Base-by-base conservation (phyloP, 1,140 invertebrate species). In the Drosophila saltans region DNA sequence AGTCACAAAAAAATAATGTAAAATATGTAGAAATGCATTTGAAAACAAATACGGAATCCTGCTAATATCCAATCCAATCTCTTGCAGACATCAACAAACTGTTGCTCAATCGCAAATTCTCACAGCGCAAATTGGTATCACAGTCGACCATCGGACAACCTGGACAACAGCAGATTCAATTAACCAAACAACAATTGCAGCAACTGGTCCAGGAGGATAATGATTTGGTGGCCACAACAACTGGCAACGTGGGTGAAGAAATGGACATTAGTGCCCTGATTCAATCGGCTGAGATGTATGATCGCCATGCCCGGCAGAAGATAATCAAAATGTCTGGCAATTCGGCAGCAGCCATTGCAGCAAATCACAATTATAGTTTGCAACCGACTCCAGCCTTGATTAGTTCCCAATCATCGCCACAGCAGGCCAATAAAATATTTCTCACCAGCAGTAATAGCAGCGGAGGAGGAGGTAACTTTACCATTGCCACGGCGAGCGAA, bases 361-460 rank as follows among this genome's bases (percentile, higher is more conserved):
- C 90, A 11, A 92, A 92, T 64, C 91, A 92, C 74, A 92, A 92
- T 57, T 92, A 92, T 48, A 92, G 91, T 55, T 64, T 92, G 61
- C 88, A 92, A 59, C 88, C 91, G 3, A 71, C 90, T 4, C 75
- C 91, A 39, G 90, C 90, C 1, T 91, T 91, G 4, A 91, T 92
- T 11, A 91, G 84, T 4, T 80, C 91, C 2, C 80, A 92, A 72
- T 69, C 83, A 26, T 61, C 61, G 1, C 63, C 80, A 1, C 86
- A 85, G 61, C 79, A 81, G 58, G 84, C 81, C 56, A 92, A 92
- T 73, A 92, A 92, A 72, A 90, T 92, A 56, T 91, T 90, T 62
- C 68, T 92, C 1, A 92, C 90, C 45, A 90, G 81, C 75, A 91
- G 81, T 73, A 91, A 84, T 48, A 90, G 81, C 61, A 69, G 74